Conservation (phyloP, 2,888 invertebrate genomes). For the Herminia tarsipennalis region DNA sequence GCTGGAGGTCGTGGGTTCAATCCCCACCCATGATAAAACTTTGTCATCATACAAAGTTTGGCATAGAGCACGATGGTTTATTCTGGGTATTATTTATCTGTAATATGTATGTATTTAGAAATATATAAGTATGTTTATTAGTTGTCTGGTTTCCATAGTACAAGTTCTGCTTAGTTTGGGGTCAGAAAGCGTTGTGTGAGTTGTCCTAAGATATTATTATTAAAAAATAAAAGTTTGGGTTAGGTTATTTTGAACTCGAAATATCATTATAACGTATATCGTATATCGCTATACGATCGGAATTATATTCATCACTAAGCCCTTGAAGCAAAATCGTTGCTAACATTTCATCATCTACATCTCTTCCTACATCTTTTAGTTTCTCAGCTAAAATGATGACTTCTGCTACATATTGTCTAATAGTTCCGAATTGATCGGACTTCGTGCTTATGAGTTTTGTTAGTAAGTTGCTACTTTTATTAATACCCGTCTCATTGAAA, state of each 20-base stretch:
- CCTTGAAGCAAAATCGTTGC: conserved; percentile 5
- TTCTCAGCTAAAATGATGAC: not conserved
- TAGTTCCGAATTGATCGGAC: not conserved
- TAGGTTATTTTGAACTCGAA: not conserved
- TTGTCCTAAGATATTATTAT: no score
- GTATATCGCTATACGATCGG: not conserved
- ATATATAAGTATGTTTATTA: no score
- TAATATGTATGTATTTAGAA: no score
- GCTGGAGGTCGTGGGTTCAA: no score
- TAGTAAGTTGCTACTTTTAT: not conserved
- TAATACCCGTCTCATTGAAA: not conserved
- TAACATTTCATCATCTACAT: conserved; percentile 1
- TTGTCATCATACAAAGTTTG: no score
- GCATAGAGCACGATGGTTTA: no score
- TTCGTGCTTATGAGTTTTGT: not conserved
- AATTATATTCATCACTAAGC: not conserved
- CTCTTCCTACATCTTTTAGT: conserved; percentile 1
- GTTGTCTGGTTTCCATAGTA: no score
- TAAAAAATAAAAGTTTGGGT: not conserved
- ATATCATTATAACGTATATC: not conserved
- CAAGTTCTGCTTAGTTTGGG: no score
- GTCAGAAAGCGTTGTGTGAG: no score
- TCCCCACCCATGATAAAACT: no score
- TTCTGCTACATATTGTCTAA: conserved; percentile 2
- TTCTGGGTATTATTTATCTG: no score